Evolutionary conservation across 92 coral and sea anemone species (phyloP), one percentile per base, ranked within the genome.

Genomic region (Actinernus sp.): DNA sequence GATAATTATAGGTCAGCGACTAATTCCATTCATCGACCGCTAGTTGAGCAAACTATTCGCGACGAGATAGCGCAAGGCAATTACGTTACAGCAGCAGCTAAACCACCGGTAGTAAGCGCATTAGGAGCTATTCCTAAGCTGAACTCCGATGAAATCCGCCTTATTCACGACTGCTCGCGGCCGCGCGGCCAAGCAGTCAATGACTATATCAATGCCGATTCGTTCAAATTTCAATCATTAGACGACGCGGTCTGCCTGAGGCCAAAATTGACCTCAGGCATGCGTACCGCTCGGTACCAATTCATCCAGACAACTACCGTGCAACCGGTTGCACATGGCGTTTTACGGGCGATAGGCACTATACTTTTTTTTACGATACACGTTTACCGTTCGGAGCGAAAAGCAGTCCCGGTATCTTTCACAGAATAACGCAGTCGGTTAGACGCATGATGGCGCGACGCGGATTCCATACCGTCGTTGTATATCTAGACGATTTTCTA

Each of bases 91-190:
- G 37, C 76, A 13, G 9, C 68, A 4, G 4, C 13, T 21, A 76
- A 64, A 59, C 85, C 71, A 8, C 21, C 71, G 1, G 49, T 70
- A 12, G 79, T 79, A 1, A 77, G 77, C 54, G 84, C 63, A 13
- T 58, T 77, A 58, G 84, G 63, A 49, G 77, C 77, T 17, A 64
- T 77, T 58, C 84, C 84, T 27, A 67, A 77, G 56, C 84, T 57
- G 0, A 49, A 77, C 33, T 34, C 76, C 8, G 3, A 33, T 17
- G 68, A 68, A 22, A 28, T 68, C 2, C 71, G 48, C 37, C 30
- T 68, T 17, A 78, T 78, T 8, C 76, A 76, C 60, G 76, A 76
- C 24, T 65, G 75, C 41, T 74, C 73, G 4, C 41, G 82, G 1
- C 83, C 75, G 31, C 40, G 28, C 22, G 74, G 75, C 1, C 75